Base-by-base conservation (phyloP, 2,113 vertebrate genomes). In the Zootoca vivipara region DNA sequence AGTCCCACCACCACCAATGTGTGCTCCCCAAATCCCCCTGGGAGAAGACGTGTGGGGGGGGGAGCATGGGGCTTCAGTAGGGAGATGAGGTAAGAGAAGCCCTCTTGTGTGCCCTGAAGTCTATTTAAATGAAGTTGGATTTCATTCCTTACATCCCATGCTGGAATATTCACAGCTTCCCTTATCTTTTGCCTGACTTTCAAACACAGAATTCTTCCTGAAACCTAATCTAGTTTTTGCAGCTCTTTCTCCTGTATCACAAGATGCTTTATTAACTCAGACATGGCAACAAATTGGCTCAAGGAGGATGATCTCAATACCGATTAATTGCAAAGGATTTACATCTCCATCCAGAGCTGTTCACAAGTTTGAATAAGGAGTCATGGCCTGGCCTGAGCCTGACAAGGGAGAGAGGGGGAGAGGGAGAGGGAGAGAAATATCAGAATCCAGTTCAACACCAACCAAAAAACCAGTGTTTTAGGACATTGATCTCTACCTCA, bases 311-410 rank as follows among this genome's bases (percentile, higher is more conserved):
- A 46, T 52, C 22, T 65, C 73, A 77, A 64, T 65, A 42, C 84
- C 40, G 77, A 77, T 75, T 77, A 85, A 85, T 74, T 82, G 40
- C 35, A 38, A 82, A 81, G 33, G 5, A 74, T 87, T 82, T 82
- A 70, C 58, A 87, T 81, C 52, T 82, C 33, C 62, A 74, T 30
- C 16, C 28, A 74, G 33, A 74, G 35, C 35, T 42, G 40, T 42
- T n/a, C 30, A 74, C 20, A 30, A 3, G 5, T 72, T 38, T 74
- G 56, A 82, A 46, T 10, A 64, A 30, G 52, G 1, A 87, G 40
- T 33, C 56, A 18, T 62, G 52, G 7, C 30, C 18, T 74, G 5
- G 8, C 30, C 16, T 58, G 67, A 64, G 35, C 15, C 3, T 62
- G 26, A 3, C 10, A 24, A 26, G 24, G 26, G 9, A 38, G 1